A percentile compares a stretch with the other conserved stretches of the same genome.
Conservation (phyloP, 2,113 vertebrate species). For the Hystrix cristata region DNA sequence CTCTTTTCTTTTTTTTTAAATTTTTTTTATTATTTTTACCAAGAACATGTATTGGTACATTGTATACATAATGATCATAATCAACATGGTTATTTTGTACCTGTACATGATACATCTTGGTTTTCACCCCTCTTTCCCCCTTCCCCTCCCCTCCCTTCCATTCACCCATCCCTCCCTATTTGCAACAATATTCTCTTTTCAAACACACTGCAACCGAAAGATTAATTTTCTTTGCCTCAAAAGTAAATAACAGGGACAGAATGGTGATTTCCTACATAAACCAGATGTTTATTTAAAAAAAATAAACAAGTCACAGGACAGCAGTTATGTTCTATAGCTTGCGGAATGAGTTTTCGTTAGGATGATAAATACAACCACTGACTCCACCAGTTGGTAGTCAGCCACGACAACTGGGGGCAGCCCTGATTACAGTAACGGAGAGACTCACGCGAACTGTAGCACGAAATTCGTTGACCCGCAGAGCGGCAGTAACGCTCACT, state of each 20-base stretch:
- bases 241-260: slow-evolving; percentile 63
- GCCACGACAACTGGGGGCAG: slow-evolving; percentile 40
- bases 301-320: slow-evolving; percentile 57
- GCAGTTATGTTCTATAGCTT: slow-evolving; percentile 55
- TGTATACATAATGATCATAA: too few relatives aligned
- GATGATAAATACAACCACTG: slow-evolving; percentile 29
- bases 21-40: too few relatives aligned
- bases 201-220: slow-evolving; percentile 18
- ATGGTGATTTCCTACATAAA: slow-evolving; percentile 41
- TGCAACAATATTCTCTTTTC: slow-evolving; percentile 4
- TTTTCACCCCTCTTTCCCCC: too few relatives aligned
- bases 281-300: slow-evolving; percentile 58
- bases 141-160: too few relatives aligned
- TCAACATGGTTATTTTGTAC: too few relatives aligned
- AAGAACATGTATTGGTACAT: too few relatives aligned
- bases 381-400: slow-evolving; percentile 38
- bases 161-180: too few relatives aligned
- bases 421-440: slow-evolving; percentile 45
- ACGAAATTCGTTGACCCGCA: slow-evolving; percentile 17
- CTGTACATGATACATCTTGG: too few relatives aligned
- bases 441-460: not conserved
- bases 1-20: not conserved
- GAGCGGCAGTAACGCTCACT: not conserved
- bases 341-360: slow-evolving; percentile 57
- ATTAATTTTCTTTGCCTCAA: slow-evolving; percentile 32